Base-by-base conservation (phyloP, 2,797 vertebrate genomes). In the Champsocephalus gunnari region DNA sequence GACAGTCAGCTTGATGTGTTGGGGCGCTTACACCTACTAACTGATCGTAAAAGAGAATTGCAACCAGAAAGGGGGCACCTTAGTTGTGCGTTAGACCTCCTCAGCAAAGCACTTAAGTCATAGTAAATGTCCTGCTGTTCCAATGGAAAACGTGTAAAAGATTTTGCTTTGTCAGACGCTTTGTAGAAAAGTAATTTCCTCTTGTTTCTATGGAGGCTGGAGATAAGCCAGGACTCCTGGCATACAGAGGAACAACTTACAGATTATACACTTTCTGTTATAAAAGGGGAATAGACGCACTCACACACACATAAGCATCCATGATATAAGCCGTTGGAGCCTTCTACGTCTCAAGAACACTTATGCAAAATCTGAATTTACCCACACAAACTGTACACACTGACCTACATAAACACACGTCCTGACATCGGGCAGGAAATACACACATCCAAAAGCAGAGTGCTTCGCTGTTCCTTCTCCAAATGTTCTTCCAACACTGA, bases 131-230 rank as follows among this genome's bases (percentile, higher is more conserved):
- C 79, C 82, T 53, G 80, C 84, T 87, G 82, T 65, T 81, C 73
- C 76, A 60, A 70, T 75, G 80, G 79, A 85, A 88, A 88, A 83
- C 47, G 17, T 81, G 86, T 77, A 82, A 84, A 83, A 87, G 73
- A 86, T 89, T 92, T 80, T 77, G 82, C 84, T 73, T 81, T 77
- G 87, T 92, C 87, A 87, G 88, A 86, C 54, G 19, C 81, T 91
- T 88, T 85, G 77, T 66, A 89, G 75, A 83, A 86, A 90, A 86
- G 81, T 87, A 70, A 90, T 92, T 91, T 87, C 83, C 82, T 82
- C 65, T 71, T 76, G 82, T 90, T 89, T 91, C 84, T 75, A 79
- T 66, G 56, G 60, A 82, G 65, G 71, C 69, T 89, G 83, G 80
- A 84, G 82, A 88, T 85, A 81, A 90, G 79, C 84, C 75, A 75